Base-by-base conservation (phyloP, 2,888 invertebrate genomes). In the Monochamus alternatus region DNA sequence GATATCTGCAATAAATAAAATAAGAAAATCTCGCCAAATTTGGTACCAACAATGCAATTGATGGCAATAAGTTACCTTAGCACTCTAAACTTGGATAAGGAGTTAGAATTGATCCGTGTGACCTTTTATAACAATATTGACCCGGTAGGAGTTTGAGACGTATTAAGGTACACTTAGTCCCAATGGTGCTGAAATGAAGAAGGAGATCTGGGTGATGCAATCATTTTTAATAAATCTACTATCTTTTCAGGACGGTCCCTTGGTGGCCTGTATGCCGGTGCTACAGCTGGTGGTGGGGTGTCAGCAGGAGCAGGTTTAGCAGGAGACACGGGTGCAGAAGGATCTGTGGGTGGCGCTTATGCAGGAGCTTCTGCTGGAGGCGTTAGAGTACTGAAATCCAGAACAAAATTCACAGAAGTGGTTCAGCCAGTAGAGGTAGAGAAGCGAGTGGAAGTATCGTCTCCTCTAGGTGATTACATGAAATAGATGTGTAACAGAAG, bases 181-280 rank as follows among this genome's bases (percentile, higher is more conserved):
- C n/a, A n/a, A n/a, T n/a, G n/a, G n/a, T n/a, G n/a, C n/a, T n/a
- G n/a, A n/a, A n/a, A n/a, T n/a, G n/a, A n/a, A n/a, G n/a, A n/a
- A 22, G 22, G 22, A 22, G 22, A 1, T 22, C 22, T 22, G 1
- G 22, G 22, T 22, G 22, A 22, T 22, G 22, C 22, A 22, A 22
- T 22, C 22, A 32, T 47, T 74, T 55, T 14, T 58, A 51, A 5
- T 52, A 63, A 44, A 58, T 60, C 22, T 3, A 30, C 4, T 14
- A 55, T 38, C 4, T 12, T 62, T 81, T 43, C 74, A 78, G 85
- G 84, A 5, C 80, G 81, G 64, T 83, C 87, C 12, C 87, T 80
- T 87, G 93, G 93, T 74, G 90, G 90, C 22, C 85, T 93, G 0
- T 93, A 89, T 74, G 93, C 93, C 59, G 92, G 91, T 47, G 92